Evolutionary conservation across 35 echinoderm and acorn worm species (phyloP), one percentile per base, ranked within the genome.

Genomic region (Diadema setosum): DNA sequence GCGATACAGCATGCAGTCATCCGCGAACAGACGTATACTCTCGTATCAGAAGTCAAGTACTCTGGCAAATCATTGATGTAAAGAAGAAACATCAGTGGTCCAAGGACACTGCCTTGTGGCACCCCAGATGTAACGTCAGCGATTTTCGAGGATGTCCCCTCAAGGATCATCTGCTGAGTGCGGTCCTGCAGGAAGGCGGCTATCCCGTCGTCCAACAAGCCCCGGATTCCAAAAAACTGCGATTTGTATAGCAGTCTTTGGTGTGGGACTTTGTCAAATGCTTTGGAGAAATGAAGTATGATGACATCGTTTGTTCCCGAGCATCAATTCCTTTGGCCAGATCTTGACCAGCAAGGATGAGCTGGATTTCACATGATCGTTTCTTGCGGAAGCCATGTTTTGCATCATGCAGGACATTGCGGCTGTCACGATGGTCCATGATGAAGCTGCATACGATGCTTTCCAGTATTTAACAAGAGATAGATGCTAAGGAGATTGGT

Each of bases 271-370:
- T 56, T 42, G 12, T 88, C 69, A 9, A 89, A n/a, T n/a, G n/a
- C n/a, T n/a, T n/a, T n/a, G n/a, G n/a, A n/a, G n/a, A n/a, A n/a
- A n/a, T n/a, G n/a, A n/a, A n/a, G n/a, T n/a, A n/a, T n/a, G n/a
- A n/a, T n/a, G n/a, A n/a, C n/a, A n/a, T n/a, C n/a, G n/a, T n/a
- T n/a, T n/a, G n/a, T n/a, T n/a, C n/a, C n/a, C n/a, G n/a, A n/a
- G n/a, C n/a, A n/a, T n/a, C n/a, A n/a, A n/a, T 21, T 12, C 75
- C 87, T 29, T 85, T 91, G 64, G 89, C 59, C 18, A 91, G 60
- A 14, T 81, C 70, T 3, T 81, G 29, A 42, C 46, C 21, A 31
- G 88, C 75, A 25, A 44, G 37, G 25, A 90, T 45, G 14, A 84
- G 64, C 45, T 84, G 80, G 17, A 64, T 83, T 69, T 65, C 48